phyloP scores from a whole-genome alignment of 1,140 invertebrate genomes.

The Zaprionus capensis region DNA sequence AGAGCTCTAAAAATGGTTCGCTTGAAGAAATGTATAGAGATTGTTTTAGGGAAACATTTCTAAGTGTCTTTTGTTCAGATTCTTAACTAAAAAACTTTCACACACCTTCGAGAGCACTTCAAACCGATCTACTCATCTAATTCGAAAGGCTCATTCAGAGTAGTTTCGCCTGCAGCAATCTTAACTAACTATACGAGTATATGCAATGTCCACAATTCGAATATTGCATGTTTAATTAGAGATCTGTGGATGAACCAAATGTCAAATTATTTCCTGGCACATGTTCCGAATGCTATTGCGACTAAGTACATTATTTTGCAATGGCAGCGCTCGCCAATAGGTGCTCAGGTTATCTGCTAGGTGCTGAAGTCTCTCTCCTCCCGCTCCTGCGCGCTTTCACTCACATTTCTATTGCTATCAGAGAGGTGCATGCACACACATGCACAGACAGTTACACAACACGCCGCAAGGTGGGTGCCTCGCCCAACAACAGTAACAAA shows the following conservation, averaged over 20 bases:
- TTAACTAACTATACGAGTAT: not conserved
- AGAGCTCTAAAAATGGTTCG: not conserved
- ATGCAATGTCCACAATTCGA: not conserved
- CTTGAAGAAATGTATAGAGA: too few relatives aligned
- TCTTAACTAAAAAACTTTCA: not conserved
- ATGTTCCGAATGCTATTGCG: slow-evolving; percentile 56
- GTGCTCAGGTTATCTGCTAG: slow-evolving; percentile 56
- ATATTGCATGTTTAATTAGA: slow-evolving; percentile 19
- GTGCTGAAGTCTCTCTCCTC: slow-evolving; percentile 8
- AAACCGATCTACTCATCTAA: not conserved
- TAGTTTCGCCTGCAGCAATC: not conserved
- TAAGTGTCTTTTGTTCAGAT: not conserved
- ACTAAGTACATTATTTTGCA: slow-evolving; percentile 45
- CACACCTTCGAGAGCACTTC: not conserved
- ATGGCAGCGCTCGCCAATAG: slow-evolving; percentile 32
- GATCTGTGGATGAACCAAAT: slow-evolving; percentile 30
- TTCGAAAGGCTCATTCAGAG: not conserved
- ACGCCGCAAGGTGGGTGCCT: slow-evolving; percentile 33
- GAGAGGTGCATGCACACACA: slow-evolving; percentile 10
- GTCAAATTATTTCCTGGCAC: slow-evolving; percentile 74
- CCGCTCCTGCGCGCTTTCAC: not conserved
- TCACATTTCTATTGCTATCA: slow-evolving; percentile 10
- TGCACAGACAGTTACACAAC: slow-evolving; percentile 36
- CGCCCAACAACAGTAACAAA: slow-evolving; percentile 36
- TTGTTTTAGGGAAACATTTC: too few relatives aligned